A percentile compares a stretch with the other conserved stretches of the same genome.
Evolutionary conservation across 2,113 vertebrate genomes (phyloP).

Genomic region (Barbus barbus): DNA sequence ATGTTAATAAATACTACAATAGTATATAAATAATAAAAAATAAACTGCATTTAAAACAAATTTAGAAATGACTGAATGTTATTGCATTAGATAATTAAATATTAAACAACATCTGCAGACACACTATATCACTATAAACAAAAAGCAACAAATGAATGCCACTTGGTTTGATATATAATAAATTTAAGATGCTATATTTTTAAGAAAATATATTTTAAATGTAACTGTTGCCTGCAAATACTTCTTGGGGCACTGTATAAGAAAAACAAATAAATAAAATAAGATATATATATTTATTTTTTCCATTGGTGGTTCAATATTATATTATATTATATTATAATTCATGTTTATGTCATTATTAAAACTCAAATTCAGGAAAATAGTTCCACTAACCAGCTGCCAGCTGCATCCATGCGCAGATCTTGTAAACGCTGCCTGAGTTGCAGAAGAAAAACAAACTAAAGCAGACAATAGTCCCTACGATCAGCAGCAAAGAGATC

Average conservation of each 20-base stretch:
- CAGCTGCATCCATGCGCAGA: conserved; percentile 98
- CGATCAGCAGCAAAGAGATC: conserved; percentile 90
- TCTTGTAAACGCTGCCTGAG: conserved; percentile 94
- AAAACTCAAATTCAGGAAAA: not conserved
- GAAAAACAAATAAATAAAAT: no score
- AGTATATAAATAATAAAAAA: not conserved
- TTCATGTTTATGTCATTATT: not conserved
- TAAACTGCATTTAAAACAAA: not conserved
- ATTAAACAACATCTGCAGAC: not conserved
- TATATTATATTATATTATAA: not conserved
- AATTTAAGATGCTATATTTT: not conserved
- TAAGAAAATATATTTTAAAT: not conserved
- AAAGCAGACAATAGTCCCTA: conserved; percentile 92
- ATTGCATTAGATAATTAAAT: not conserved
- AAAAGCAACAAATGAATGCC: not conserved
- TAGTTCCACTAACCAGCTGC: conserved; percentile 82
- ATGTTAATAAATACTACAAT: not conserved
- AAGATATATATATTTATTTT: no score
- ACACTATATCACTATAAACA: not conserved
- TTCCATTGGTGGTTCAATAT: not conserved
- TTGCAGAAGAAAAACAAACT: conserved; percentile 98
- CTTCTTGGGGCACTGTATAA: not conserved
- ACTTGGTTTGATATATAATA: not conserved
- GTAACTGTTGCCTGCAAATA: not conserved
- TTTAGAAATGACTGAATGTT: not conserved